These are phyloP conservation scores for Chelon auratus DNA, from an alignment of 2,797 vertebrate genomes.

Conservation along the genomic window DNA sequence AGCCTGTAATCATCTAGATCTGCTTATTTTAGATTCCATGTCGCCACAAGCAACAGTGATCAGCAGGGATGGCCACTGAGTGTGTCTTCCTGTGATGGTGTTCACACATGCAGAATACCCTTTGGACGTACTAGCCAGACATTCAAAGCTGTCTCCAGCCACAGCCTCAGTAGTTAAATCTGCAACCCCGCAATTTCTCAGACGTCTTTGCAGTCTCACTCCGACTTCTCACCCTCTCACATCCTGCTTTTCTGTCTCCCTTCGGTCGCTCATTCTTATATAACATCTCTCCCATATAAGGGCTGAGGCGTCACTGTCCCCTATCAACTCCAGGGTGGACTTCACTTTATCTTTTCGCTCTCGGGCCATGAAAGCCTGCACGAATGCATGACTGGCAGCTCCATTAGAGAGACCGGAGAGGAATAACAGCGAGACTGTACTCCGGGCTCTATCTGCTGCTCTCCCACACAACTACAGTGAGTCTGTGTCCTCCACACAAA, in stretches of 20 bases:
- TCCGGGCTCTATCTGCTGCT: conserved; percentile 45
- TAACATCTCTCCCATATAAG: conserved; percentile 31
- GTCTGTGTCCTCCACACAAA: conserved; percentile 21
- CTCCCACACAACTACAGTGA: conserved; percentile 29
- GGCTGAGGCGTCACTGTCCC: conserved; percentile 40
- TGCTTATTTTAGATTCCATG: conserved; percentile 74
- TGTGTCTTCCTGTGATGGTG: conserved; percentile 51
- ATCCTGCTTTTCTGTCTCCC: conserved; percentile 15
- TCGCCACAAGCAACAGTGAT: conserved; percentile 72
- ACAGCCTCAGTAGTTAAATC: conserved; percentile 24
- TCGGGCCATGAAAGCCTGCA: conserved; percentile 50
- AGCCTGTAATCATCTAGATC: conserved; percentile 49
- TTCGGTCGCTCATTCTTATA: conserved; percentile 23
- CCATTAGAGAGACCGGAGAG: conserved; percentile 45
- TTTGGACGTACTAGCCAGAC: conserved; percentile 59
- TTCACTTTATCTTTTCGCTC: conserved; percentile 51
- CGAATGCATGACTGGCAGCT: conserved; percentile 68
- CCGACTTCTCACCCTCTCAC: conserved; percentile 3
- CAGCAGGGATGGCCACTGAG: conserved; percentile 66
- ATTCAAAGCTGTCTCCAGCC: conserved; percentile 48
- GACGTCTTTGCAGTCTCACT: conserved; percentile 20
- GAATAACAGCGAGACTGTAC: conserved; percentile 49
- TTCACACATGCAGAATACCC: conserved; percentile 71
- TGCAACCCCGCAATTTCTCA: conserved; percentile 25
- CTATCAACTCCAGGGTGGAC: conserved; percentile 44